Conservation (phyloP, 1,140 invertebrate species). For the Idris sp. region DNA sequence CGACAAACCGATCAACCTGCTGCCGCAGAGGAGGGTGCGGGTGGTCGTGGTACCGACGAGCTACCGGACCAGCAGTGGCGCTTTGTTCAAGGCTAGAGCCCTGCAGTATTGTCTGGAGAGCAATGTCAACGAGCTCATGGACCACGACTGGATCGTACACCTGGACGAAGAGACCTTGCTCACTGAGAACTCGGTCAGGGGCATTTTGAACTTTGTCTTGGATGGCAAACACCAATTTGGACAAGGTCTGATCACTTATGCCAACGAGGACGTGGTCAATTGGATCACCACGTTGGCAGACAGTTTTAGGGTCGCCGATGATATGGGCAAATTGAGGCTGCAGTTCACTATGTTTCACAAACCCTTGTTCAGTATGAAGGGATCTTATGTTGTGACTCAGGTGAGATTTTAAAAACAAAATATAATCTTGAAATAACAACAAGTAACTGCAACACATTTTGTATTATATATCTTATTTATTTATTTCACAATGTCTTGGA, state of each 20-base stretch:
- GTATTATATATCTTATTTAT: no score
- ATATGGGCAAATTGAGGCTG: conserved; percentile 96
- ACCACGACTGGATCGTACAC: conserved; percentile 98
- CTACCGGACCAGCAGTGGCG: conserved; percentile 93
- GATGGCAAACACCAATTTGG: conserved; percentile 98
- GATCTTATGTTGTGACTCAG: conserved; percentile 95
- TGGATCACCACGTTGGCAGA: conserved; percentile 98
- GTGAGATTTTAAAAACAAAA: no score
- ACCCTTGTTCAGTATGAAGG: conserved; percentile 98
- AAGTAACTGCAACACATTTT: no score
- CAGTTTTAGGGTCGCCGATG: conserved; percentile 96
- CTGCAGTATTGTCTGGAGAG: conserved; percentile 97
- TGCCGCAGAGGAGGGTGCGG: conserved; percentile 84
- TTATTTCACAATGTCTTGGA: no score
- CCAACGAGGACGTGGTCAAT: conserved; percentile 97
- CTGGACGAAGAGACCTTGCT: conserved; percentile 98
- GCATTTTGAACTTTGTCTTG: conserved; percentile 96
- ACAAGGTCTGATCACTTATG: conserved; percentile 98
- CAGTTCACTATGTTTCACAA: conserved; percentile 96
- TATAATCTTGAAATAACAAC: no score
- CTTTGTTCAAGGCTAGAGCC: conserved; percentile 96
- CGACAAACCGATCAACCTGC: conserved; percentile 90
- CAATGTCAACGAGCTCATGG: conserved; percentile 90
- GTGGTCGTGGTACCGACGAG: conserved; percentile 92
- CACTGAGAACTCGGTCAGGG: conserved; percentile 93